A percentile compares a stretch with the other conserved stretches of the same genome.
Conservation (phyloP, 1,140 invertebrate genomes). For the Drosophila micromelanica region DNA sequence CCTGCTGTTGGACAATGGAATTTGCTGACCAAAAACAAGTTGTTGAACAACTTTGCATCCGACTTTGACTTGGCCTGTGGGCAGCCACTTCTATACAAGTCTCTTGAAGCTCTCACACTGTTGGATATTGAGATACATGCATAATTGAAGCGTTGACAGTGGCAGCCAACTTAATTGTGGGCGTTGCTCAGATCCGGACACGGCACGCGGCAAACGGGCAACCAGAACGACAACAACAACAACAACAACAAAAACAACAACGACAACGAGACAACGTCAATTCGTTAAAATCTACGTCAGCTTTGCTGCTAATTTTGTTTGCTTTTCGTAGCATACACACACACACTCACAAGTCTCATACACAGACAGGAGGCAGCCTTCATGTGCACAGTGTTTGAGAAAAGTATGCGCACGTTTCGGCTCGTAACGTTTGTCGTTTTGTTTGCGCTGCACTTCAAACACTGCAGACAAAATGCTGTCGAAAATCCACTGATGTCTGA, state of each 20-base stretch:
- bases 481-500: constrained; percentile 57
- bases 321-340: constrained; percentile 47
- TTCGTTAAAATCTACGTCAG: constrained; percentile 76
- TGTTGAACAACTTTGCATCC: constrained; percentile 27
- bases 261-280: constrained; percentile 57
- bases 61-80: constrained; percentile 37
- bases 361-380: background rate
- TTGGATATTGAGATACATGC: constrained; percentile 18
- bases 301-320: constrained; percentile 76
- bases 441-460: constrained; percentile 74
- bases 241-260: background rate
- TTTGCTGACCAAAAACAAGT: constrained; percentile 35
- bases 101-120: background rate
- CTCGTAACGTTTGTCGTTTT: constrained; percentile 44
- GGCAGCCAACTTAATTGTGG: constrained; percentile 31
- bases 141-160: constrained; percentile 40
- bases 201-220: constrained; percentile 13
- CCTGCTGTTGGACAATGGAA: constrained; percentile 40
- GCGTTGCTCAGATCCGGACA: constrained; percentile 1
- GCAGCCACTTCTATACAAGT: background rate
- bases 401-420: constrained; percentile 63
- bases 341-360: constrained; percentile 24
- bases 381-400: constrained; percentile 50
- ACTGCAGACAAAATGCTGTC: constrained; percentile 76
- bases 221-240: background rate